Evolutionary conservation across 2,888 invertebrate species (phyloP), one percentile per base, ranked within the genome.

Genomic region (Eilema sororculum): DNA sequence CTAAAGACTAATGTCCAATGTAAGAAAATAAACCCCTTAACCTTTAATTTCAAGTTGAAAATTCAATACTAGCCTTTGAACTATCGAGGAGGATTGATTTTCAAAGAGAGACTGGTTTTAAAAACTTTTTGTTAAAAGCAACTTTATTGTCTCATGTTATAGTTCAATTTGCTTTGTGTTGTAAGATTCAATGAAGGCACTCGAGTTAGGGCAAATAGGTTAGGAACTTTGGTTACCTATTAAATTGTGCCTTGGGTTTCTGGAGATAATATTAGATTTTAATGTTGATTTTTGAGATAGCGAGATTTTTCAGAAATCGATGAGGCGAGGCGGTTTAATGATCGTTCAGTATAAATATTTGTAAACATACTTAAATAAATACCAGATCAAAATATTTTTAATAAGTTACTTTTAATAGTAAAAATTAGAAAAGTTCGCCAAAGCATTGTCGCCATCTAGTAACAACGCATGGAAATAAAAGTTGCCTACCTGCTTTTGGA

Each of bases 131-230:
- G 24, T 24, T 65, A 24, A 65, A 57, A 64, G 20, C 12, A 64
- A 56, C 64, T 52, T 65, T 65, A 30, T 56, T 22, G 12, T 13
- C 52, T 22, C n/a, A 0, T 8, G 5, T 13, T 65, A 30, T 22
- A 65, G 64, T 65, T 52, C 28, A 56, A 65, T 65, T 65, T 56
- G 22, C 12, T n/a, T 65, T 65, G 52, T 64, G 28, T 20, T 5
- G 25, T 20, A 52, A 20, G 22, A 37, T 24, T 13, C 30, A 24
- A 24, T 57, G 20, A 37, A 37, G 65, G 16, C 30, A 30, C 4
- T 62, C 22, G 0, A 20, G 28, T 9, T 24, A 65, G 65, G 56
- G 22, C 24, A 65, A 65, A 57, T 37, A 65, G 24, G 65, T 57
- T 65, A 65, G 24, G 10, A 33, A 57, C 33, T 37, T 52, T 2